Base-by-base conservation (phyloP, 2,888 invertebrate species). In the Euzetes globulus region DNA sequence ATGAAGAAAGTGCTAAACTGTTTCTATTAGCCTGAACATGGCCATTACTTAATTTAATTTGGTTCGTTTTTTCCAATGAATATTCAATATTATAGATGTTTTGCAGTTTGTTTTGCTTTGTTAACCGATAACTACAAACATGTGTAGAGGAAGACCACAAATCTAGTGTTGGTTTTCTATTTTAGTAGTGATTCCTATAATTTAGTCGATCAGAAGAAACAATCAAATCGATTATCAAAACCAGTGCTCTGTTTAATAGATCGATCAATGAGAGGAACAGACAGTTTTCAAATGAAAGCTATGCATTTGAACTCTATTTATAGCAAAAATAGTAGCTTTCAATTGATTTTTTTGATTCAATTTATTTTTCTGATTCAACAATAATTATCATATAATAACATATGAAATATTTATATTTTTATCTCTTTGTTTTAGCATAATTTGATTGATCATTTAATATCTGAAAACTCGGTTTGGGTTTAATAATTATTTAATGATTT, bases 161-260 rank as follows among this genome's bases (percentile, higher is more conserved):
- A n/a, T 13, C 13, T 50, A 13, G 50, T 50, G 50, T 50, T 50
- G n/a, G 6, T 17, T 33, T 33, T n/a, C n/a, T 33, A 33, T 33
- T 33, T 33, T 33, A 33, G 33, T 33, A 33, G 33, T 33, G 33
- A 33, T 33, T 33, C 33, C 33, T 33, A 33, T 33, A 33, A 33
- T 33, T 33, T 33, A 33, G 33, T 33, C 33, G 33, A 33, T 33
- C 50, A 50, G 17, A 17, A 50, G 19, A 50, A 50, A 50, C 50
- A 50, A 50, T 50, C 50, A 50, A 50, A 50, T 50, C 50, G 50
- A 50, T 50, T 50, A 50, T 50, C 50, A 50, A 50, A 50, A 50
- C 50, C 50, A 50, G n/a, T 50, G 50, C 50, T 33, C 33, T 33
- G 33, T 33, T 50, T 50, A 50, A 50, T 50, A 50, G 50, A 50